Evolutionary conservation across 2,797 vertebrate species (phyloP), one percentile per base, ranked within the genome.

Genomic region (Hemitrygon akajei): DNA sequence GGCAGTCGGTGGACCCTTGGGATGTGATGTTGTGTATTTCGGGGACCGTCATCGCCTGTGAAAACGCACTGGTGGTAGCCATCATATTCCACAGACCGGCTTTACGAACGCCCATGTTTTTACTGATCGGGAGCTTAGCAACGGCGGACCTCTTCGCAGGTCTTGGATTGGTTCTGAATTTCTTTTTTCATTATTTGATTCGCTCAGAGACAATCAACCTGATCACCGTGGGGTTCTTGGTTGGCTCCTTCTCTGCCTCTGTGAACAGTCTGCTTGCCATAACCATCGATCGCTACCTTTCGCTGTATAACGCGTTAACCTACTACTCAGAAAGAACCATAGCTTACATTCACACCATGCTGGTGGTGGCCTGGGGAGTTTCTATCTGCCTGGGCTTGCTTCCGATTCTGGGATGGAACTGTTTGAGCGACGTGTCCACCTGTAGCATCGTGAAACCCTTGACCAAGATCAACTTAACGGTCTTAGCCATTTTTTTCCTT

Each of bases 351-450:
- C 98, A 99, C 94, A 95, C 98, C 94, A 98, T 99, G 98, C 95
- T 99, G 82, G 95, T 98, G 0, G 96, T 96, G 0, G 98, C 98
- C 25, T 99, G 99, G 99, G 98, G 98, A 0, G 97, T 97, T 84
- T 99, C 99, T 0, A 95, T 99, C 37, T 97, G 97, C 94, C 96
- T 99, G 94, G 99, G 99, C 58, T 94, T 99, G 95, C 95, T 99
- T 95, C 99, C 99, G 0, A 97, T 99, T 94, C 97, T 99, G 0
- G 99, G 99, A 94, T 99, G 99, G 99, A 99, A 99, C 97, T 99
- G 99, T 95, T 95, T 99, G 93, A 96, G 96, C 0, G 98, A 99
- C 82, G 96, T 94, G 0, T 94, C 96, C 37, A 95, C 97, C 47
- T 99, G 99, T 96, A 99, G 99, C 95, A 97, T 99, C 56, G 98